Percentiles rank a stretch among this genome's conserved stretches.
Conservation (phyloP, 2,797 vertebrate species). For the Halcyon smyrnensis region DNA sequence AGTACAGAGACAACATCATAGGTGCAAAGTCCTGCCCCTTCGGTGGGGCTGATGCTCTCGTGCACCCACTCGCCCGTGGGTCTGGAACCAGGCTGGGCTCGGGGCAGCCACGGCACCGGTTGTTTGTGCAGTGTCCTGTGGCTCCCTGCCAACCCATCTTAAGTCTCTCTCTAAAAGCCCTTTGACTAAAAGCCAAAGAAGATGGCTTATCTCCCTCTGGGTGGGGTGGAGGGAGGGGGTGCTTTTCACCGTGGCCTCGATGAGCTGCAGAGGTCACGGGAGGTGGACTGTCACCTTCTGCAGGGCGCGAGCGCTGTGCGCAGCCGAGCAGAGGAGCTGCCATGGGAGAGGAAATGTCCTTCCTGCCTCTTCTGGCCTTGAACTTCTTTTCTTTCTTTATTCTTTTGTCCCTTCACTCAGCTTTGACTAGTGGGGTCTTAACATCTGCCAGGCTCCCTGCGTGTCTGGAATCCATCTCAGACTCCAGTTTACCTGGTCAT, state of each 20-base stretch:
- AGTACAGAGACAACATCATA: fast-evolving
- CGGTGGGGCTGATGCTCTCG: not conserved
- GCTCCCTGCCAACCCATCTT: not conserved
- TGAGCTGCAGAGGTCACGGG: not conserved
- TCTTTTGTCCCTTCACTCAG: not conserved
- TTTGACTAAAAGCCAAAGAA: not conserved
- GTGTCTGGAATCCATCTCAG: not conserved
- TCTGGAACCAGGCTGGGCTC: not conserved
- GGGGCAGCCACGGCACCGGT: not conserved
- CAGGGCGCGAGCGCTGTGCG: fast-evolving
- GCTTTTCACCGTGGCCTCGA: not conserved
- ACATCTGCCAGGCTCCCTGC: not conserved
- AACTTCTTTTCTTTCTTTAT: not conserved
- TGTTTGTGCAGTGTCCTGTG: not conserved
- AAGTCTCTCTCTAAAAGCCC: not conserved
- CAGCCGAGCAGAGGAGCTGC: not conserved
- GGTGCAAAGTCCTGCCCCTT: not conserved
- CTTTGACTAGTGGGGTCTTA: not conserved
- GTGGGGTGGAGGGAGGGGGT: not conserved
- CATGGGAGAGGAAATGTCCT: fast-evolving
- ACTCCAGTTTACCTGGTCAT: fast-evolving
- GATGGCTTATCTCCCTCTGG: not conserved
- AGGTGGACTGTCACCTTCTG: not conserved
- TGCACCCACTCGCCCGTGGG: fast-evolving
- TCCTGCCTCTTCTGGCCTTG: not conserved